phyloP scores from a whole-genome alignment of 2,888 invertebrate genomes.

The Dynastes hyllus region DNA sequence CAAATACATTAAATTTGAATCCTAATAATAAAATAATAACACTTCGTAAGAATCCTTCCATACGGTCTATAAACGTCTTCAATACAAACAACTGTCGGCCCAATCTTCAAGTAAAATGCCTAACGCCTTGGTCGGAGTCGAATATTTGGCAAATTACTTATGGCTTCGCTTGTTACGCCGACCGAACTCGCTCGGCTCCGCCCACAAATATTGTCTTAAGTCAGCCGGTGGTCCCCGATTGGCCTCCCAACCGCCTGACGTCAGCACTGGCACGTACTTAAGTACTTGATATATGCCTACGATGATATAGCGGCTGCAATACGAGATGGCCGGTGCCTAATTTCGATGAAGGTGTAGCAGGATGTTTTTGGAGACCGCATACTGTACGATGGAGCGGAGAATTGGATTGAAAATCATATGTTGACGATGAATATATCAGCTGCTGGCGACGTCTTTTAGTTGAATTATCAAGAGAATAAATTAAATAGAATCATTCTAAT shows the following conservation, averaged over 20 bases:
- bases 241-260: constrained; percentile 56
- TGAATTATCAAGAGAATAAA: no score
- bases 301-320: constrained; percentile 53
- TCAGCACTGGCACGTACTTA: constrained; percentile 59
- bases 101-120: constrained; percentile 19
- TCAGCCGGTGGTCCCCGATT: constrained; percentile 58
- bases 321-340: constrained; percentile 58
- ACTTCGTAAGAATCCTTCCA: background rate
- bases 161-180: constrained; percentile 33
- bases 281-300: constrained; percentile 59
- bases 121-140: background rate
- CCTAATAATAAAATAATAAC: no score
- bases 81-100: no score
- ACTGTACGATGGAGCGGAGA: constrained; percentile 45
- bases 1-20: no score
- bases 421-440: no score
- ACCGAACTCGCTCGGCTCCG: constrained; percentile 52
- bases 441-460: no score
- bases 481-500: no score
- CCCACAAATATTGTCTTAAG: constrained; percentile 55
- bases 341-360: constrained; percentile 46
- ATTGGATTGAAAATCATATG: no score
- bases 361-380: constrained; percentile 53
- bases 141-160: constrained; percentile 49
- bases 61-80: background rate